Evolutionary conservation across 2,113 vertebrate species (phyloP).

Genomic region (Hemibagrus wyckioides): DNA sequence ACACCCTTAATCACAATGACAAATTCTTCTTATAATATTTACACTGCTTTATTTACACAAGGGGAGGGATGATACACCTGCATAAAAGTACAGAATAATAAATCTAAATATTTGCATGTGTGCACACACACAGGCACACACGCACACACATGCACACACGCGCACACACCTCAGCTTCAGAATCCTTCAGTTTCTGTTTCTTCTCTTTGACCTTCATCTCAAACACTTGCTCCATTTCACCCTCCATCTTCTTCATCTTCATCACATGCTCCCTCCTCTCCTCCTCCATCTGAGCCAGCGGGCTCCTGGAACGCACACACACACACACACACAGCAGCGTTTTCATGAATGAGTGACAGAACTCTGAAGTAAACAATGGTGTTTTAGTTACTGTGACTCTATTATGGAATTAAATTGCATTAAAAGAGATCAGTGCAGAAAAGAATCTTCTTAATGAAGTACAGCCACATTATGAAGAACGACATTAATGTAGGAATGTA

Average conservation of each 20-base stretch:
- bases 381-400: background rate
- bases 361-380: background rate
- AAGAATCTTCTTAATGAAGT: no score
- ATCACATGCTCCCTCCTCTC: constrained; percentile 78
- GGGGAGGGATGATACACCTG: background rate
- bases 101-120: background rate
- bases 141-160: constrained; percentile 10
- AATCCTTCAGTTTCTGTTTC: constrained; percentile 83
- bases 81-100: background rate
- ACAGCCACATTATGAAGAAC: no score
- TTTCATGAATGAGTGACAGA: background rate
- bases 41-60: constrained; percentile 6
- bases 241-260: constrained; percentile 86
- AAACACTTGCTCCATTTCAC: constrained; percentile 83
- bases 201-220: constrained; percentile 85
- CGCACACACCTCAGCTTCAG: constrained; percentile 75
- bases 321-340: constrained; percentile 14
- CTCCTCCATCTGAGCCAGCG: constrained; percentile 82
- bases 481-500: background rate
- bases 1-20: background rate
- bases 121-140: background rate
- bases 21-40: background rate
- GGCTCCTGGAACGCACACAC: constrained; percentile 68
- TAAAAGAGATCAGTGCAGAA: no score
- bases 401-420: background rate